Percentiles rank a stretch among this genome's conserved stretches.
Conservation (phyloP, 2,888 invertebrate species). For the Euproctis similis region DNA sequence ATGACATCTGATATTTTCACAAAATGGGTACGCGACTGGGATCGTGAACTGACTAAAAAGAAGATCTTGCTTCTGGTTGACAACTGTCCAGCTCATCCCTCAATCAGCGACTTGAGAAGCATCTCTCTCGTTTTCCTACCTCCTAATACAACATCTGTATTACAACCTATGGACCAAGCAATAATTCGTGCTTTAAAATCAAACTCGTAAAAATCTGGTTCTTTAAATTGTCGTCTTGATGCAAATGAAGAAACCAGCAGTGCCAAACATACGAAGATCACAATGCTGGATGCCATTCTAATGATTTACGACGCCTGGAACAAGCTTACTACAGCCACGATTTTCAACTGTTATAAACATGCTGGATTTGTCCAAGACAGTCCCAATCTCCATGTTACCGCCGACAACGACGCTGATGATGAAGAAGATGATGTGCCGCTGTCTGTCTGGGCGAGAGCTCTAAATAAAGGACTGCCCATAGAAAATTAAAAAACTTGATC, state of each 20-base stretch:
- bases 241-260: too few relatives aligned
- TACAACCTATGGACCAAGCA: not conserved
- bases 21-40: conserved; percentile 7
- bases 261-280: conserved; percentile 11
- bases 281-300: conserved; percentile 17
- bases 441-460: too few relatives aligned
- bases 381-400: conserved; percentile 1
- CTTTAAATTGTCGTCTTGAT: too few relatives aligned
- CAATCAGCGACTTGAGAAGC: not conserved
- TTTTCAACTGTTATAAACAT: conserved; percentile 15
- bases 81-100: not conserved
- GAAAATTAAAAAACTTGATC: too few relatives aligned
- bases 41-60: conserved; percentile 8
- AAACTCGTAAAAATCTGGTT: not conserved
- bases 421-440: too few relatives aligned
- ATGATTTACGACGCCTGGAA: conserved; percentile 21
- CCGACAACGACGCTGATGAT: too few relatives aligned
- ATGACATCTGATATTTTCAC: conserved; percentile 6
- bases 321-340: conserved; percentile 8
- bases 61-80: not conserved
- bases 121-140: not conserved
- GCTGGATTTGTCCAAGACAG: conserved; percentile 15
- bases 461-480: too few relatives aligned
- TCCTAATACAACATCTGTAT: not conserved
- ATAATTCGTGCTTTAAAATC: not conserved